Evolutionary conservation across 2,888 invertebrate species (phyloP), one percentile per base, ranked within the genome.

Genomic region (Ethmia dodecea): DNA sequence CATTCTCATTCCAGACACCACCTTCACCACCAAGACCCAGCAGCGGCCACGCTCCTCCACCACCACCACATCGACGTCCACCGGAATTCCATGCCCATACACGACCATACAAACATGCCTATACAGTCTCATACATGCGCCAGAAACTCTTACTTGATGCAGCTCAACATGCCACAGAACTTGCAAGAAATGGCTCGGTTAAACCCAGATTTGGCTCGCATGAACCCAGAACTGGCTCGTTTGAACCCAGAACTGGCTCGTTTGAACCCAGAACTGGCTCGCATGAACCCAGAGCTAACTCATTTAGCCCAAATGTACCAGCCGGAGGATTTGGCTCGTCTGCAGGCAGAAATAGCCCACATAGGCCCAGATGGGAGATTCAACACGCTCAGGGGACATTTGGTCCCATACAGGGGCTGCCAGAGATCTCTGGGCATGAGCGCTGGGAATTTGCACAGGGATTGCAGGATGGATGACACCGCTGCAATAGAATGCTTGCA

Each of bases 51-150:
- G 0, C 53, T 86, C 0, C 81, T 80, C 5, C 80, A 79, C 14
- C 83, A 79, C 39, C 77, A 77, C 47, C 80, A 83, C 52, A 75
- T 83, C 4, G 81, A 81, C 31, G 66, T 67, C 10, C 80, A 76
- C 42, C 52, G 73, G 1, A 68, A 42, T 48, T 62, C 66, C 0
- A 50, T 55, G 32, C 60, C 60, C 31, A 44, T 65, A 5, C 74
- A 74, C 55, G 59, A 68, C 33, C 66, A 64, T 15, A 2, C 57
- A 22, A 52, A 52, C 43, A 18, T 52, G 0, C 36, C 44, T 25
- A 38, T 60, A 24, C 72, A 71, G 39, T 38, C 72, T 0, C 80
- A 79, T 42, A 65, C 75, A 0, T 79, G 79, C 48, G n/a, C n/a
- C n/a, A 45, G 80, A 13, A 72, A 66, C 55, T 73, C 74, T 0